Percentiles rank a stretch among this genome's conserved stretches.
Evolutionary conservation across 2,888 invertebrate species (phyloP).

Genomic region (Cantharis nigra): DNA sequence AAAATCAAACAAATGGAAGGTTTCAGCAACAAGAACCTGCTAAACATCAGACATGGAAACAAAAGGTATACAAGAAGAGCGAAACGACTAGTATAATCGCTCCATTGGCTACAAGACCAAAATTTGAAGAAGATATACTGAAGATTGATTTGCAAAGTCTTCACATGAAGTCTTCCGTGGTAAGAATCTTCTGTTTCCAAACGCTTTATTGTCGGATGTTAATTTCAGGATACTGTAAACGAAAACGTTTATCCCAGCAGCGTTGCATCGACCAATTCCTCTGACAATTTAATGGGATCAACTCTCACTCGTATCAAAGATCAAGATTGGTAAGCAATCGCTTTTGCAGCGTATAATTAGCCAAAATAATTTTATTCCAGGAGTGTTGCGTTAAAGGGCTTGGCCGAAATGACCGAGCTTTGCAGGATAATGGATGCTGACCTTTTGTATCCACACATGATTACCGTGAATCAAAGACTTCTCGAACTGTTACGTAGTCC

Average conservation of each 20-base stretch:
- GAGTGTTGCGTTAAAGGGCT: slow-evolving; percentile 47
- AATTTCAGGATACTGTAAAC: slow-evolving; percentile 22
- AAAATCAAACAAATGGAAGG: slow-evolving; percentile 21
- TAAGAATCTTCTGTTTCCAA: slow-evolving; percentile 7
- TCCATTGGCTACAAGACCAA: slow-evolving; percentile 7
- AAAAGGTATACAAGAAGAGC: not conserved
- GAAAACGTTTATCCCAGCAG: slow-evolving; percentile 12
- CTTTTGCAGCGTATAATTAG: not conserved
- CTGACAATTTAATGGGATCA: slow-evolving; percentile 28
- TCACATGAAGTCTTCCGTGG: slow-evolving; percentile 26
- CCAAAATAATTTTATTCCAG: slow-evolving; percentile 32
- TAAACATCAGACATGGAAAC: not conserved
- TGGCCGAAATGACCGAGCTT: slow-evolving; percentile 52
- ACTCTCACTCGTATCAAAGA: slow-evolving; percentile 42
- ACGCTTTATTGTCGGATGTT: not conserved
- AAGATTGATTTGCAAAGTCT: slow-evolving; percentile 31
- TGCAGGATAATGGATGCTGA: slow-evolving; percentile 43
- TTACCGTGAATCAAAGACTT: slow-evolving; percentile 50
- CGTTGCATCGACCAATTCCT: slow-evolving; percentile 13
- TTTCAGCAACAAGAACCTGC: not conserved
- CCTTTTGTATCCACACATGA: slow-evolving; percentile 49
- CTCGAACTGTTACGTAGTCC: slow-evolving; percentile 53
- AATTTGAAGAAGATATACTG: slow-evolving; percentile 29
- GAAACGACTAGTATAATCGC: not conserved
- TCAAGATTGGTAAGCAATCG: slow-evolving; percentile 43